phyloP scores from a whole-genome alignment of 2,888 invertebrate genomes.

The Julus scanicus region DNA sequence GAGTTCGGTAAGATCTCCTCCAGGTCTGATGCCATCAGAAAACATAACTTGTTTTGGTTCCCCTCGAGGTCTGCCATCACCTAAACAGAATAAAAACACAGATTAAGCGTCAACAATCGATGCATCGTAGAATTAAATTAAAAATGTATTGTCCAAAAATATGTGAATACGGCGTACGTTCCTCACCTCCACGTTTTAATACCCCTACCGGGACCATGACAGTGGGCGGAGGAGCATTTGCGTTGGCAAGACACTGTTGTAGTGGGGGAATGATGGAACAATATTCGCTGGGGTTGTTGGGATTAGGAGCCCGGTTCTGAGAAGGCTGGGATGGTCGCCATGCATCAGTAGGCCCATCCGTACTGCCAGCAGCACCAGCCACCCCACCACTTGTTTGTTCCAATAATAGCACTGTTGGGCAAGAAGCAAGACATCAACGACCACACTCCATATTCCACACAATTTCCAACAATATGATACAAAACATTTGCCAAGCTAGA shows the following conservation, averaged over 20 bases:
- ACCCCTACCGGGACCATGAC: constrained; percentile 90
- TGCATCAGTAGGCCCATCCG: constrained; percentile 7
- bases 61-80: constrained; percentile 60
- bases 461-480: constrained; percentile 46
- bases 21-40: constrained; percentile 88
- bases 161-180: background rate
- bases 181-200: constrained; percentile 76
- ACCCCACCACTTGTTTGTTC: constrained; percentile 54
- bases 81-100: constrained; percentile 46
- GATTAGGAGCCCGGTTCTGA: constrained; percentile 74
- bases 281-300: constrained; percentile 88
- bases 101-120: background rate
- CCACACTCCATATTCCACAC: constrained; percentile 12
- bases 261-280: constrained; percentile 84
- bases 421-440: constrained; percentile 53
- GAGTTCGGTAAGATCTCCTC: constrained; percentile 84
- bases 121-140: background rate
- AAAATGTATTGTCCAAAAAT: constrained; percentile 21
- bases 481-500: constrained; percentile 2
- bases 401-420: constrained; percentile 57
- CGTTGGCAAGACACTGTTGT: constrained; percentile 74
- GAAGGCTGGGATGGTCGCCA: constrained; percentile 51
- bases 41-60: constrained; percentile 85
- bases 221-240: constrained; percentile 72
- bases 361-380: constrained; percentile 52